Percentiles rank a stretch among this genome's conserved stretches.
phyloP scores from a whole-genome alignment of 2,113 vertebrate genomes.

The Lagopus leucura region DNA sequence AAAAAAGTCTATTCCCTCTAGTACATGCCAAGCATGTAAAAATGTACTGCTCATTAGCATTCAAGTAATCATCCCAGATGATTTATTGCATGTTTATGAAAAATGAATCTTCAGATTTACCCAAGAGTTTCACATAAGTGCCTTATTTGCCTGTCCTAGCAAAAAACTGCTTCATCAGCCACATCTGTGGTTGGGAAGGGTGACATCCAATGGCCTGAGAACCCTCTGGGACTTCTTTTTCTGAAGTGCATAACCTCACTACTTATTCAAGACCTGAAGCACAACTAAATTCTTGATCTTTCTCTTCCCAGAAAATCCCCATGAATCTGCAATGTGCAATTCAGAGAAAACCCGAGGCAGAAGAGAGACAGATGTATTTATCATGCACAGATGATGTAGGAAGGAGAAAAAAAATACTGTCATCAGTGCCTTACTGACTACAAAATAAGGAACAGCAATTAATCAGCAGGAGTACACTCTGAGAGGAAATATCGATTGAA shows the following conservation, averaged over 20 bases:
- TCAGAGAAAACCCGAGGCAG: neutral
- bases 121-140: neutral
- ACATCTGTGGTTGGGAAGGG: neutral
- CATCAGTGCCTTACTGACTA: conserved; percentile 43
- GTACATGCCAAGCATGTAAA: neutral
- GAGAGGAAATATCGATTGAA: conserved; percentile 68
- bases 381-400: conserved; percentile 66
- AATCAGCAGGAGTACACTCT: conserved; percentile 54
- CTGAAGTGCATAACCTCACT: neutral
- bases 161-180: neutral
- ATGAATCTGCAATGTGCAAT: neutral
- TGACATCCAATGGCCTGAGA: neutral
- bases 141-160: neutral
- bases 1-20: neutral
- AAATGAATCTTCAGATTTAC: neutral
- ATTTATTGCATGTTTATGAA: neutral
- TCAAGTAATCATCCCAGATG: neutral
- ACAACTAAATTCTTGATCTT: neutral
- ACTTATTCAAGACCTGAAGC: conserved; percentile 14
- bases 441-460: conserved; percentile 60
- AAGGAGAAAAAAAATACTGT: conserved; percentile 60
- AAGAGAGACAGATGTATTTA: conserved; percentile 65
- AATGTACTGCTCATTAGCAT: neutral
- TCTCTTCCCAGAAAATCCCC: conserved; percentile 29
- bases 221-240: neutral